phyloP scores from a whole-genome alignment of 2,797 vertebrate genomes.

The Crocodylus rhombifer region DNA sequence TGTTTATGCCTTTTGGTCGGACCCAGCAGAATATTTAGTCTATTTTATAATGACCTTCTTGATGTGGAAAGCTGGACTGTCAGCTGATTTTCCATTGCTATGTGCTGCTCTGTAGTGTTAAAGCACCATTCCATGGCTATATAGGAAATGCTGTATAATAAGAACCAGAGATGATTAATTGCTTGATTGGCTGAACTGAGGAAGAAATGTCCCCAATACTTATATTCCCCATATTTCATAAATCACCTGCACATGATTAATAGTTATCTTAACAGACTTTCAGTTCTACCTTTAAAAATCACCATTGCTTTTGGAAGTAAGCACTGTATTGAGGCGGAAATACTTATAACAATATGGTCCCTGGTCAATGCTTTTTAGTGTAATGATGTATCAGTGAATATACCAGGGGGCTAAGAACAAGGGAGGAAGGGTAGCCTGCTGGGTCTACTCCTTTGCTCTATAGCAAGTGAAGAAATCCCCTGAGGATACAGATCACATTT shows the following conservation, averaged over 20 bases:
- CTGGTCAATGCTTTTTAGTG: neutral
- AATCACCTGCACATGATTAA: neutral
- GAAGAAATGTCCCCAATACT: neutral
- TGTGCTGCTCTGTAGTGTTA: neutral
- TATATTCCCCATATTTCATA: neutral
- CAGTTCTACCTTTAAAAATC: conserved; percentile 15
- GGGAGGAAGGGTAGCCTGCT: neutral
- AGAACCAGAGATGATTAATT: neutral
- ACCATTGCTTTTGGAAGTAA: neutral
- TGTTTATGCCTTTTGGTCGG: neutral
- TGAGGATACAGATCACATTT: neutral
- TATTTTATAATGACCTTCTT: conserved; percentile 14
- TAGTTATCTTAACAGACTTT: neutral
- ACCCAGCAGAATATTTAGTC: conserved; percentile 5
- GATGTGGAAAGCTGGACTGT: neutral
- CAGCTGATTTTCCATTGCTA: neutral
- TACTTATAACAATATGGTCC: neutral
- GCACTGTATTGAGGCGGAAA: neutral
- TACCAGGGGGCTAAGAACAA: neutral
- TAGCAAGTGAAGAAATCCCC: neutral
- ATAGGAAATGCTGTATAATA: neutral
- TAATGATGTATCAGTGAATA: neutral
- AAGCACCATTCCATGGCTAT: neutral
- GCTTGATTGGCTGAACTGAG: neutral
- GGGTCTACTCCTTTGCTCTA: neutral